Base-by-base conservation (phyloP, 2,797 vertebrate genomes). In the Spondyliosoma cantharus region DNA sequence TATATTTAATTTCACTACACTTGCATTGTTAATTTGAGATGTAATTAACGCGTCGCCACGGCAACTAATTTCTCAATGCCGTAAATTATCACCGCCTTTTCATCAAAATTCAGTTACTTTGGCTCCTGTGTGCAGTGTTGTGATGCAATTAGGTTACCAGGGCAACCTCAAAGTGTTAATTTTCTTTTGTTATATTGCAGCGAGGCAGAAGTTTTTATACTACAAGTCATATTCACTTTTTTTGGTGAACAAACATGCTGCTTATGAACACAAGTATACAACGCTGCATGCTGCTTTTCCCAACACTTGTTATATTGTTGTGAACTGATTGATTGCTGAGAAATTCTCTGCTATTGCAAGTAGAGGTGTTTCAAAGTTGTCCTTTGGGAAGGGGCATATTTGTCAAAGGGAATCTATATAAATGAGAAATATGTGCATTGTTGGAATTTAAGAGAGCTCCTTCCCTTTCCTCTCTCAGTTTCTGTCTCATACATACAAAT, bases 1-100 rank as follows among this genome's bases (percentile, higher is more conserved):
- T 99, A 99, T 99, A 99, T 99, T 99, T 99, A 99, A 99, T 99
- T 99, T 99, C 97, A 99, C 97, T 98, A 99, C 98, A 99, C 98
- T 99, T 99, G 98, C 98, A 99, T 99, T 99, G 98, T 99, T 99
- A 99, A 99, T 99, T 99, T 99, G 97, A 99, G 98, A 99, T 98
- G 98, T 99, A 99, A 99, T 99, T 99, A 99, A 99, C 97, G 97
- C 97, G 98, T 99, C 97, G 97, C 97, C 96, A 99, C 97, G 98
- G 98, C 98, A 99, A 99, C 98, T 99, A 99, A 99, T 99, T 99
- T 99, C 96, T 97, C 97, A 97, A 97, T 99, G 98, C 97, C 96
- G 97, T 99, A 99, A 99, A 99, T 99, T 99, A 99, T 98, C 95
- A 95, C 98, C 95, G 97, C 97, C 98, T 99, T 99, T 99, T 99